phyloP scores from a whole-genome alignment of 2,113 vertebrate species.

The Falco punctatus region DNA sequence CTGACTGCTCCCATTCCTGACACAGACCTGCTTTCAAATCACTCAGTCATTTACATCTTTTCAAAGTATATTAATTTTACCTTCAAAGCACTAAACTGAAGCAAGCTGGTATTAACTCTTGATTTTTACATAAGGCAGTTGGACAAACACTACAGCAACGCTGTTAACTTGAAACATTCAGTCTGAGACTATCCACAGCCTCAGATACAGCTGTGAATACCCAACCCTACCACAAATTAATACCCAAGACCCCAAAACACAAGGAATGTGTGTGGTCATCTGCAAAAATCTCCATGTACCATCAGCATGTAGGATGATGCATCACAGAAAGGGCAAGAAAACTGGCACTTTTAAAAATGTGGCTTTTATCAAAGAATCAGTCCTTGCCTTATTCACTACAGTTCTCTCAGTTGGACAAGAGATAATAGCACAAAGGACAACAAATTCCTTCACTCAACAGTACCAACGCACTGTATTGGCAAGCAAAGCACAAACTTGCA shows the following conservation, averaged over 20 bases:
- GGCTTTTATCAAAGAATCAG: background rate
- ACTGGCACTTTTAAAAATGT: background rate
- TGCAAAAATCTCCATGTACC: background rate
- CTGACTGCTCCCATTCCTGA: background rate
- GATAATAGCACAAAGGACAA: background rate
- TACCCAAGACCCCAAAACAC: background rate
- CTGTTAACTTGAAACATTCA: background rate
- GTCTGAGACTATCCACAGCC: background rate
- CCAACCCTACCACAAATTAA: background rate
- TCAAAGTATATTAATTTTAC: background rate
- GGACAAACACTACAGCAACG: background rate
- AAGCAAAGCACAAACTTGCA: background rate
- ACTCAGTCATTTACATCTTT: background rate
- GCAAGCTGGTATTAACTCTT: background rate
- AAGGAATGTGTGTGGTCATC: background rate
- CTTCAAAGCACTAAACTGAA: background rate
- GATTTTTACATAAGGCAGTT: background rate
- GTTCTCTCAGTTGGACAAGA: background rate
- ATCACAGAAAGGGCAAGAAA: background rate
- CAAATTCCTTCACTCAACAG: background rate
- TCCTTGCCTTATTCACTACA: background rate
- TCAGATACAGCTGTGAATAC: background rate
- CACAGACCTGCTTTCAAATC: background rate
- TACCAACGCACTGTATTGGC: background rate
- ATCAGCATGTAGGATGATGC: background rate